Base-by-base conservation (phyloP, 2,888 invertebrate species). In the Congeria kusceri region DNA sequence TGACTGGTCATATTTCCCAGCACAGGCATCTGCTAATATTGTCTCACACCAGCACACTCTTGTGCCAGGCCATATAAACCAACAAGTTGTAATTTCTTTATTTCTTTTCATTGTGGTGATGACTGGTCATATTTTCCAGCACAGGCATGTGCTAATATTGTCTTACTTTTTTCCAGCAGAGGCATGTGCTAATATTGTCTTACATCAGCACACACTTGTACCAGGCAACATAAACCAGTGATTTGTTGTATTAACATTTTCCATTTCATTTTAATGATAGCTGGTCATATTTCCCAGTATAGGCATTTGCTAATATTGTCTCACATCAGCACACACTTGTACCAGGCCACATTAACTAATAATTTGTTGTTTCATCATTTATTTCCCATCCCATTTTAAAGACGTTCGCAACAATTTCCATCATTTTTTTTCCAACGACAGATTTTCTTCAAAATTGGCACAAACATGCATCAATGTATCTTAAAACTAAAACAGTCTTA, bases 121-220 rank as follows among this genome's bases (percentile, higher is more conserved):
- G 9, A 9, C 9, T 53, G 53, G 53, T 20, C 53, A 53, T 53
- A 18, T 53, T 53, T 44, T 47, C 64, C 47, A 58, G 59, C 57
- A 64, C 65, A 72, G 58, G 59, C 65, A 72, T 72, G 72, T 72
- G 61, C 73, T 67, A 65, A 72, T 57, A n/a, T 46, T 63, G 68
- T 25, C 23, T 39, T 18, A 71, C 20, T 28, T n/a, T 27, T 59
- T 63, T 44, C 63, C 25, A 47, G 47, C 64, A 64, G 47, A 64
- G 20, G 64, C 47, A 64, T 64, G 64, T 64, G 32, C 28, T 61
- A 29, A 61, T 61, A 32, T 32, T 27, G 32, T 20, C 18, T 13
- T 18, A n/a, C 13, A 61, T 61, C 61, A 61, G 61, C 61, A 61
- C 61, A 61, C 28, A 61, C 49, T 20, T 20, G 49, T 49, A 49